These are phyloP conservation scores for Drosophila pegasa DNA, from an alignment of 2,888 invertebrate species.

Conservation along the genomic window DNA sequence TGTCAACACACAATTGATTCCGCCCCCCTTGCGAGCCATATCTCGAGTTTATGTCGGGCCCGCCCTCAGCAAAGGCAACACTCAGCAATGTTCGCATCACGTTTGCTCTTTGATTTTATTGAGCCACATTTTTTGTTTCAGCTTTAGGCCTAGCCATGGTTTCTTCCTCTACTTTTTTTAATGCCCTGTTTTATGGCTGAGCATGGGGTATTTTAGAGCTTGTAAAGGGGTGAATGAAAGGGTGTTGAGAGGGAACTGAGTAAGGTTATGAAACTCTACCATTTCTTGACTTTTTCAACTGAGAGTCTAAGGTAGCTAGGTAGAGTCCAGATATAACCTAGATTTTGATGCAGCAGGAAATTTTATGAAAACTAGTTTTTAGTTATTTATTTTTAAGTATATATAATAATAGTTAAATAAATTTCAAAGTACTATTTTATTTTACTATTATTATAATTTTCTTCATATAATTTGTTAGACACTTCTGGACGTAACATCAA, in stretches of 20 bases:
- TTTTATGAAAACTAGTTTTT: too few relatives aligned
- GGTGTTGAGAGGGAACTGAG: neutral
- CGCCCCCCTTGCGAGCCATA: conserved; percentile 38
- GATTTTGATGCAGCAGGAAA: too few relatives aligned
- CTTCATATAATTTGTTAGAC: too few relatives aligned
- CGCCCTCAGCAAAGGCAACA: conserved; percentile 18
- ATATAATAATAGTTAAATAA: too few relatives aligned
- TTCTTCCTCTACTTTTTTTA: conserved; percentile 11
- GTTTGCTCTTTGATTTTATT: conserved; percentile 79
- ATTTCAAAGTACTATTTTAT: too few relatives aligned
- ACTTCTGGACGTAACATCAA: too few relatives aligned
- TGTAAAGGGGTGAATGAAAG: neutral
- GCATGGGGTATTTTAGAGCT: neutral
- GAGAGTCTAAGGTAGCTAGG: neutral
- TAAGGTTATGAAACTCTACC: neutral
- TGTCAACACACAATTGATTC: conserved; percentile 80
- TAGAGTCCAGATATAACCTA: too few relatives aligned
- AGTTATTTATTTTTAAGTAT: too few relatives aligned
- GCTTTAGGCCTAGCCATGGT: conserved; percentile 19
- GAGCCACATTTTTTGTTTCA: conserved; percentile 70
- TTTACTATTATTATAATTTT: too few relatives aligned
- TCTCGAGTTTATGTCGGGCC: neutral
- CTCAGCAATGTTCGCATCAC: conserved; percentile 60
- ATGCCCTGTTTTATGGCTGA: conserved; percentile 13
- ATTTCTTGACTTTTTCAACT: neutral